Conservation (phyloP, 1,140 invertebrate species). For the Tenebrio molitor region DNA sequence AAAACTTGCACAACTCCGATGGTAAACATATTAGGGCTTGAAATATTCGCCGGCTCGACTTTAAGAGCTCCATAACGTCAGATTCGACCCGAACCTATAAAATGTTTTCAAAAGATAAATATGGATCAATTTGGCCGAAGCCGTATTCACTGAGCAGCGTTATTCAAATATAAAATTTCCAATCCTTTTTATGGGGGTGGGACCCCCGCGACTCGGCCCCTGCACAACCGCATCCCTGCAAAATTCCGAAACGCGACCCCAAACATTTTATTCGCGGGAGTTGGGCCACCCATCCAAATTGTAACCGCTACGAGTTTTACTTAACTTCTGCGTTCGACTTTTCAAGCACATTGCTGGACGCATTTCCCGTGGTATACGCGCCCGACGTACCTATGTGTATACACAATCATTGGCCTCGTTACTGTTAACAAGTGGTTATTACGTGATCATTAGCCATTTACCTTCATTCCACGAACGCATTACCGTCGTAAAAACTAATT, state of each 20-base stretch:
- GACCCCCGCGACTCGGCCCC: not conserved
- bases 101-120: conserved; percentile 42
- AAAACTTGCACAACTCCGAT: conserved; percentile 26
- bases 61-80: conserved; percentile 30
- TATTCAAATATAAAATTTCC: conserved; percentile 43
- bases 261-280: no score
- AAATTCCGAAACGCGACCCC: no score
- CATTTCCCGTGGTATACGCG: no score
- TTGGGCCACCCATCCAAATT: no score
- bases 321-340: no score
- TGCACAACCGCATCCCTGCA: not conserved
- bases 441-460: conserved; percentile 27
- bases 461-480: conserved; percentile 17
- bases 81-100: conserved; percentile 27
- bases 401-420: conserved; percentile 19
- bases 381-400: no score
- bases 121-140: conserved; percentile 27
- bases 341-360: no score
- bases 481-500: conserved; percentile 25
- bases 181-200: not conserved
- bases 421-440: conserved; percentile 17
- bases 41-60: conserved; percentile 5
- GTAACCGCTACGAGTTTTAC: no score
- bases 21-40: conserved; percentile 39
- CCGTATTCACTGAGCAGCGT: conserved; percentile 28